These are phyloP conservation scores for Procavia capensis DNA, from an alignment of 2,113 vertebrate genomes.

Conservation along the genomic window DNA sequence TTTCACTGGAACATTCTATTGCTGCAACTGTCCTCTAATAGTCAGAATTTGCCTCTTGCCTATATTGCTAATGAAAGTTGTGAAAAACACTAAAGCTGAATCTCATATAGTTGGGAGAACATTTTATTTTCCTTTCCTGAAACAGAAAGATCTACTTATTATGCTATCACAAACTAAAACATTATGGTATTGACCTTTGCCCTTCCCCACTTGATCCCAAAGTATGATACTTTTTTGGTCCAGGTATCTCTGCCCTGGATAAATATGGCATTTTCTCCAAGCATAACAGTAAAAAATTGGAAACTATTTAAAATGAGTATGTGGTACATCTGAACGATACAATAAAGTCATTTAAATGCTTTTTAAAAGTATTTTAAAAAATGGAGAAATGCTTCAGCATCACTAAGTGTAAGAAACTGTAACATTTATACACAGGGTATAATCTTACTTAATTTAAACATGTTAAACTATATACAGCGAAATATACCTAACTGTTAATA, in stretches of 20 bases:
- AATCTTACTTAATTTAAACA: not conserved
- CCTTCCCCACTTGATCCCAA: not conserved
- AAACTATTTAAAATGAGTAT: constrained; percentile 40
- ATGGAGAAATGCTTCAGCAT: not conserved
- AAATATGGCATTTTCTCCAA: not conserved
- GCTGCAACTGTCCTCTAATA: not conserved
- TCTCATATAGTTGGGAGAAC: not conserved
- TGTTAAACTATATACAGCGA: not conserved
- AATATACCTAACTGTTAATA: not conserved
- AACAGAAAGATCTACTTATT: constrained; percentile 18
- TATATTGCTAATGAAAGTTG: not conserved
- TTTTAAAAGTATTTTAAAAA: not conserved
- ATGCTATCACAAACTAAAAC: constrained; percentile 18
- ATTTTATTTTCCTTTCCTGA: not conserved
- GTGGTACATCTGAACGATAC: not conserved
- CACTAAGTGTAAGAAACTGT: not conserved
- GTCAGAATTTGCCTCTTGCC: not conserved
- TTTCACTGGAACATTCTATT: not conserved
- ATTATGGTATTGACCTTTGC: not conserved
- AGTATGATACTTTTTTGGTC: not conserved
- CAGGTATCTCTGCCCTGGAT: not conserved
- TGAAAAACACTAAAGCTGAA: constrained; percentile 47
- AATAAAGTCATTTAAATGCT: constrained; percentile 19
- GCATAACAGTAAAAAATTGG: not conserved
- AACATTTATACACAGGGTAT: constrained; percentile 6